Evolutionary conservation across 2,888 invertebrate genomes (phyloP).

Genomic region (Dolomedes plantarius): DNA sequence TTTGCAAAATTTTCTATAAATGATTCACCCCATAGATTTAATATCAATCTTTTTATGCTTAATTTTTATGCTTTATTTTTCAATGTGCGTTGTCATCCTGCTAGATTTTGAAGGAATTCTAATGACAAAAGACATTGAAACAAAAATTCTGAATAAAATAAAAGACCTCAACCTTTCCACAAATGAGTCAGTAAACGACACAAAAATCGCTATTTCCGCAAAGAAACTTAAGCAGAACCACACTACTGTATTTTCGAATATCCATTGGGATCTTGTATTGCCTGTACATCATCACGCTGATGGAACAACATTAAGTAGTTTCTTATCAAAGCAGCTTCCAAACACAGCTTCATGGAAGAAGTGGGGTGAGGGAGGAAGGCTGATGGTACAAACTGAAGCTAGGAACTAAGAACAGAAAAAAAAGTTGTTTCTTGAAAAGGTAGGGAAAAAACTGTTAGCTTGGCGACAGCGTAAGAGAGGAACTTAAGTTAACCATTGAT

Average conservation of each 20-base stretch:
- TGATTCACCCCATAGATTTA: too few species aligned
- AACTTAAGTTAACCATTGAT: conserved; percentile 72
- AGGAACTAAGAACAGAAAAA: conserved; percentile 24
- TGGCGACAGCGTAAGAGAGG: conserved; percentile 44
- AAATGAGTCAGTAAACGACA: background rate
- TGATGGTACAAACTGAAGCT: conserved; percentile 22
- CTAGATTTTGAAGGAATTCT: too few species aligned
- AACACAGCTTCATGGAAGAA: conserved; percentile 28
- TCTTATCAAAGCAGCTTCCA: conserved; percentile 64
- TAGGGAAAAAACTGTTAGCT: conserved; percentile 40
- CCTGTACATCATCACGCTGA: conserved; percentile 52
- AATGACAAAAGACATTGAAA: too few species aligned
- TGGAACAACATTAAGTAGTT: conserved; percentile 65
- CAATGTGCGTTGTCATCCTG: too few species aligned
- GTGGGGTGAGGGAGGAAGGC: conserved; percentile 22
- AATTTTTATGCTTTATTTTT: too few species aligned
- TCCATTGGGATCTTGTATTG: conserved; percentile 32
- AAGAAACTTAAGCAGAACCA: background rate
- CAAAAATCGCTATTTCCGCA: background rate
- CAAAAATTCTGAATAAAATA: too few species aligned
- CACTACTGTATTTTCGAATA: background rate
- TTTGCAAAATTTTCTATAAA: too few species aligned
- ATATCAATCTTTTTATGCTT: too few species aligned
- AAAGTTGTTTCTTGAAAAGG: conserved; percentile 40
- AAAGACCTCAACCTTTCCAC: background rate